Evolutionary conservation across 2,888 invertebrate species (phyloP), one percentile per base, ranked within the genome.

Genomic region (Catocala fraxini): DNA sequence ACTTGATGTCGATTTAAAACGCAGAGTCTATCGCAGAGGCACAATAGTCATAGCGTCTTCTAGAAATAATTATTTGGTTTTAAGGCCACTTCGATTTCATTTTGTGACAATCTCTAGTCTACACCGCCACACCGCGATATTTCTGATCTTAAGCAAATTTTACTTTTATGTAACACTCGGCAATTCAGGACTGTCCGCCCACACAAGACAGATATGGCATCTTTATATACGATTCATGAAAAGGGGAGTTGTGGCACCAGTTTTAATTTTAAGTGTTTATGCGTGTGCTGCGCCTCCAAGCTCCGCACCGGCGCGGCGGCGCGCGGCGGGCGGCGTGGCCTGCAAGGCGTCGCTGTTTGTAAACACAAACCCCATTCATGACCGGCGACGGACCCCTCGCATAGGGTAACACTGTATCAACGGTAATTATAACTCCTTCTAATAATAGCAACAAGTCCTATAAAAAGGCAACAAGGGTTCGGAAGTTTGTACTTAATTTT

Each of bases 341-440:
- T 82, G 82, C 86, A 83, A 87, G 85, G 87, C 89, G 86, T 83
- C 81, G 79, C 82, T 93, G 93, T 93, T 93, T 91, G 93, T 93
- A 93, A 93, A 93, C 91, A 93, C 87, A 85, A 85, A 80, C 41
- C 75, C 75, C 85, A 85, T 85, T 86, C 89, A 89, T 89, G 58
- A 59, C 89, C 88, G 88, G 88, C 88, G 85, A 82, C 80, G 70
- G 72, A 72, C 70, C 68, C 75, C 71, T 68, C 68, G 60, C 49
- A 63, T 46, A 46, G 68, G 65, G 60, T 59, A 66, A 65, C 68
- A 59, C 68, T 71, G 62, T 64, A 71, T 58, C 59, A 51, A 62
- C 49, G 45, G 25, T 63, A 63, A 74, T 77, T 75, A 74, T 77
- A 78, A 78, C 75, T 62, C 65, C 59, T 65, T 73, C 79, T 73